Evolutionary conservation across 1,140 invertebrate genomes (phyloP).

Genomic region (Drosophila sp.): DNA sequence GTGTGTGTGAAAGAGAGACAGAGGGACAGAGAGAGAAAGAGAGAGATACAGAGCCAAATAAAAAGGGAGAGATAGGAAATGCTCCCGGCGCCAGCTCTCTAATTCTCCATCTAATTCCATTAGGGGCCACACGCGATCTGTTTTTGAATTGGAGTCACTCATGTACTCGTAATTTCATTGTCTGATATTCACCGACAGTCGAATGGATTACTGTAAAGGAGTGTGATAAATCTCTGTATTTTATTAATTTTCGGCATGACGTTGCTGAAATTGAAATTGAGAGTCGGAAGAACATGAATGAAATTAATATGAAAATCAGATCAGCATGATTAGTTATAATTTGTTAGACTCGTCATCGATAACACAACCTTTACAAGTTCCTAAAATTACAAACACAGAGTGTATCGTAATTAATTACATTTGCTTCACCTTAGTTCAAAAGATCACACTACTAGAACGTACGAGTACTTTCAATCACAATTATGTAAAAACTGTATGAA

Average conservation of each 20-base stretch:
- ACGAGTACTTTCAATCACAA: not conserved
- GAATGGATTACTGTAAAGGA: slow-evolving; percentile 78
- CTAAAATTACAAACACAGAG: not conserved
- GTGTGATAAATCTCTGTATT: slow-evolving; percentile 84
- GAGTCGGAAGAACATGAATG: slow-evolving; percentile 58
- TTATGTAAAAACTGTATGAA: not conserved
- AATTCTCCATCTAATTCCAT: not conserved
- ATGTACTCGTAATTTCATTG: slow-evolving; percentile 74
- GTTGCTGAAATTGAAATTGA: slow-evolving; percentile 45
- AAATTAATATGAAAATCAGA: slow-evolving; percentile 71
- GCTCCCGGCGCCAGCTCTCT: slow-evolving; percentile 13
- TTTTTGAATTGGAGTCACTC: slow-evolving; percentile 62
- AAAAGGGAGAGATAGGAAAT: not conserved
- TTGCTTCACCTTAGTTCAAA: slow-evolving; percentile 37
- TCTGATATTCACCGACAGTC: slow-evolving; percentile 51
- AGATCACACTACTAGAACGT: not conserved
- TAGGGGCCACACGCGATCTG: slow-evolving; percentile 11
- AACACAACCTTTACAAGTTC: slow-evolving; percentile 30
- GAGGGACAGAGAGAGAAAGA: not conserved
- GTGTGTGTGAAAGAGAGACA: not conserved
- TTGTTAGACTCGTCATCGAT: slow-evolving; percentile 40
- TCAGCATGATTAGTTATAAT: slow-evolving; percentile 81
- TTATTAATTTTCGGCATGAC: slow-evolving; percentile 83
- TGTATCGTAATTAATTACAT: slow-evolving; percentile 65
- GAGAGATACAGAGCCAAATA: not conserved